Evolutionary conservation across 2,888 invertebrate species (phyloP), one percentile per base, ranked within the genome.

Genomic region (Ochlodes sylvanus): DNA sequence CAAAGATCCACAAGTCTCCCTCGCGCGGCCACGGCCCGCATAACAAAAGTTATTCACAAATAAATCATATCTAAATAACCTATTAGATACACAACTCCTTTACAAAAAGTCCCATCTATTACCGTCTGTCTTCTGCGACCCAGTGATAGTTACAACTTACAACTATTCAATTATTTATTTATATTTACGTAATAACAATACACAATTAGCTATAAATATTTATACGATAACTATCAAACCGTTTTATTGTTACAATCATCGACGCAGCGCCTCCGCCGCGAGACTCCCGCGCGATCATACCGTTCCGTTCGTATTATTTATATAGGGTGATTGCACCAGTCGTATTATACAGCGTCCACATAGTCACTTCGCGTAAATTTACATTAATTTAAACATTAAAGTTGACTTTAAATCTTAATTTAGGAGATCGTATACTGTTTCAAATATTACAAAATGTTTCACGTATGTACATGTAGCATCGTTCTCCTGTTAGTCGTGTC

Each of bases 381-480:
- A 81, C 77, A 80, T 81, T 80, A 88, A 80, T 86, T 90, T 90
- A 88, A 92, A 87, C 87, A 87, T 91, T 92, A 90, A 85, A 88
- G 91, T 92, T 93, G 93, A 92, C 93, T 92, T 92, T 90, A 89
- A 89, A 90, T 87, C 92, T 93, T 93, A 93, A 89, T 90, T 90
- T 93, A 93, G 93, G 93, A 93, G 93, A 93, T 93, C 93, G 93
- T 93, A 93, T 93, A 93, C 93, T 88, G 91, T 92, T 93, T 93
- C 90, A 92, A 92, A 91, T 93, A 93, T 93, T 92, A 93, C 92
- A 93, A 93, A 93, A 91, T 85, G 88, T 89, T 85, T 88, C 84
- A 86, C 83, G 86, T 92, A 93, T 93, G 85, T 93, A 93, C 93
- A 93, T 85, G 81, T 87, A 89, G 91, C 90, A 89, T 90, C 86